These are phyloP conservation scores for Tetanocera ferruginea DNA, from an alignment of 2,888 invertebrate genomes.

Conservation along the genomic window DNA sequence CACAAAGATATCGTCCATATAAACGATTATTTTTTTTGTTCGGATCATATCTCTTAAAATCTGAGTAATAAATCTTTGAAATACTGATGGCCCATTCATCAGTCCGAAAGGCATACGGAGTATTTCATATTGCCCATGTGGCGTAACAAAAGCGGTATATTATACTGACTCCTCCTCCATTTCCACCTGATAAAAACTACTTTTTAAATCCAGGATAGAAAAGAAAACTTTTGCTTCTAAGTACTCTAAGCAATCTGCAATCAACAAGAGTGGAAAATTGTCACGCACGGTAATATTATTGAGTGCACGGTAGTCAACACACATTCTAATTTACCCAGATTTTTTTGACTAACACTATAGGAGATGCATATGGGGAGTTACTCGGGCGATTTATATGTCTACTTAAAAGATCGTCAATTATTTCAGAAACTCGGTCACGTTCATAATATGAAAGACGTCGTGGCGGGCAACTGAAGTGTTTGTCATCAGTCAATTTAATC, in stretches of 20 bases:
- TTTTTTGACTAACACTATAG: neutral
- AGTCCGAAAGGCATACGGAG: slow-evolving; percentile 35
- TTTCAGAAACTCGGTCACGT: neutral
- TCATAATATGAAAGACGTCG: neutral
- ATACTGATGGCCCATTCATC: slow-evolving; percentile 23
- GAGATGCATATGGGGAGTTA: neutral
- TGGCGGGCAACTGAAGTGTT: neutral
- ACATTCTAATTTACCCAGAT: slow-evolving; percentile 13
- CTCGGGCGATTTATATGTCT: neutral
- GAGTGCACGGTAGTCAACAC: slow-evolving; percentile 35
- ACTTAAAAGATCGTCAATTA: neutral
- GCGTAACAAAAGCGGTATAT: slow-evolving; percentile 21
- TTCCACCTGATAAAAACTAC: slow-evolving; percentile 29
- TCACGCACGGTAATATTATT: slow-evolving; percentile 39
- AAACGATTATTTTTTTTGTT: neutral
- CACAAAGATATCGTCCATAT: slow-evolving; percentile 6
- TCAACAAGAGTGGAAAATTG: slow-evolving; percentile 40
- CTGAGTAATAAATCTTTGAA: neutral
- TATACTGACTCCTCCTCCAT: slow-evolving; percentile 32
- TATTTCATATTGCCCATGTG: slow-evolving; percentile 29
- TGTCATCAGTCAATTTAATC: neutral
- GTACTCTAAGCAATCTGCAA: slow-evolving; percentile 41
- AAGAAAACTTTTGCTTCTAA: slow-evolving; percentile 36
- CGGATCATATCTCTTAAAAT: neutral
- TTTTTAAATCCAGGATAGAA: slow-evolving; percentile 39